phyloP scores from a whole-genome alignment of 2,797 vertebrate species.

The Alcedo atthis region DNA sequence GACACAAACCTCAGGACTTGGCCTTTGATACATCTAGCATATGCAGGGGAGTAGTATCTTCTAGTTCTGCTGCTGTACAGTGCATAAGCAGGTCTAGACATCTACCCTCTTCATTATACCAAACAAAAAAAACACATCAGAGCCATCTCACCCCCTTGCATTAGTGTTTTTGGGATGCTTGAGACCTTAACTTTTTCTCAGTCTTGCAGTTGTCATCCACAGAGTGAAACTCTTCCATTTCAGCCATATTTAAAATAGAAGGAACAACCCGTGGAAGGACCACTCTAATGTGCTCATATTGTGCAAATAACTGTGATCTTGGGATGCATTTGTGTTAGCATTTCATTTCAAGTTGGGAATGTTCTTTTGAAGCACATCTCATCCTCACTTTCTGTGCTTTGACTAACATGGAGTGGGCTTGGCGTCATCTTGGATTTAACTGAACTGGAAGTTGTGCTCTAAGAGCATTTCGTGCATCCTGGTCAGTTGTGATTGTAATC shows the following conservation, averaged over 20 bases:
- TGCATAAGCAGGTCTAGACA: neutral
- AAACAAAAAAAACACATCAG: too few species aligned
- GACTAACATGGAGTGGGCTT: neutral
- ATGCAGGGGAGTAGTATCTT: neutral
- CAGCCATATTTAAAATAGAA: neutral
- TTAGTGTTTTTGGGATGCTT: neutral
- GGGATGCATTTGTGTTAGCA: neutral
- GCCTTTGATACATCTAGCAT: neutral
- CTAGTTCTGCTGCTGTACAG: neutral
- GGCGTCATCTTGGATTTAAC: neutral
- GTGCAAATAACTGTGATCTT: neutral
- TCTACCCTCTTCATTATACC: neutral
- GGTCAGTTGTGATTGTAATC: neutral
- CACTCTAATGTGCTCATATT: neutral
- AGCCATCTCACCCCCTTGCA: neutral
- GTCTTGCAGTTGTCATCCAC: neutral
- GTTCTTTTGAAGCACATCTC: neutral
- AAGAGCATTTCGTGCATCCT: neutral
- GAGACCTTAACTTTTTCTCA: neutral
- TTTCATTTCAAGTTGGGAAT: neutral
- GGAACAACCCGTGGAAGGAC: neutral
- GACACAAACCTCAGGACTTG: neutral
- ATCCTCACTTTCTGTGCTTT: neutral
- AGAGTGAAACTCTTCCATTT: neutral
- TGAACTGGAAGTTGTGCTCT: neutral